Evolutionary conservation across 2,113 vertebrate genomes (phyloP).

Genomic region (Gallinago paraguaiae): DNA sequence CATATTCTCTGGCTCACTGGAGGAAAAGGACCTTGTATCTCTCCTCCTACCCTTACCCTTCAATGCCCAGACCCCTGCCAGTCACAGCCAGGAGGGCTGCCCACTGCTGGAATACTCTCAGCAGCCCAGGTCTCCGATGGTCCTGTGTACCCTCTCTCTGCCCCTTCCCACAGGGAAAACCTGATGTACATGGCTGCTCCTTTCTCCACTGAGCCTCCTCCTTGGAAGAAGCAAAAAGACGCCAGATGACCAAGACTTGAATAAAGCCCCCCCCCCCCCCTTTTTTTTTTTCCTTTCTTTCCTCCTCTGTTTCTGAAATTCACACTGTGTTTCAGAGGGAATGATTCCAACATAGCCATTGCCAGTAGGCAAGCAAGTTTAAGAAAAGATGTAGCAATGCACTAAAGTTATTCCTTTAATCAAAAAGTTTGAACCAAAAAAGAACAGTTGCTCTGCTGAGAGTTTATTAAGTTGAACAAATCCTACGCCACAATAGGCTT

Average conservation of each 20-base stretch:
- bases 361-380: neutral
- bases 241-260: neutral
- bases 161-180: neutral
- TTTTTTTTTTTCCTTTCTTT: neutral
- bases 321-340: neutral
- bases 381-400: neutral
- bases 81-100: neutral
- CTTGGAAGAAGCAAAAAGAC: neutral
- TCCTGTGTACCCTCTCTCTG: neutral
- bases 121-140: neutral
- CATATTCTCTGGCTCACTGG: neutral
- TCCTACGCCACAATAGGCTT: neutral
- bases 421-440: neutral
- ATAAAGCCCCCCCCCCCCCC: neutral
- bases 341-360: neutral
- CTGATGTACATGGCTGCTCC: neutral
- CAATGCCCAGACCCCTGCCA: neutral
- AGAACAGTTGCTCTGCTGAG: neutral
- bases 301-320: neutral
- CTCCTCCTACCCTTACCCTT: neutral
- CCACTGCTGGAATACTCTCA: neutral
- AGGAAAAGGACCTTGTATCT: rapidly evolving
- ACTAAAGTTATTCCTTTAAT: neutral
- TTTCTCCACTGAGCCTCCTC: neutral
- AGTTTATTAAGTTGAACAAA: neutral